phyloP scores from a whole-genome alignment of 2,888 invertebrate genomes.

The Linhomoeus sp. region DNA sequence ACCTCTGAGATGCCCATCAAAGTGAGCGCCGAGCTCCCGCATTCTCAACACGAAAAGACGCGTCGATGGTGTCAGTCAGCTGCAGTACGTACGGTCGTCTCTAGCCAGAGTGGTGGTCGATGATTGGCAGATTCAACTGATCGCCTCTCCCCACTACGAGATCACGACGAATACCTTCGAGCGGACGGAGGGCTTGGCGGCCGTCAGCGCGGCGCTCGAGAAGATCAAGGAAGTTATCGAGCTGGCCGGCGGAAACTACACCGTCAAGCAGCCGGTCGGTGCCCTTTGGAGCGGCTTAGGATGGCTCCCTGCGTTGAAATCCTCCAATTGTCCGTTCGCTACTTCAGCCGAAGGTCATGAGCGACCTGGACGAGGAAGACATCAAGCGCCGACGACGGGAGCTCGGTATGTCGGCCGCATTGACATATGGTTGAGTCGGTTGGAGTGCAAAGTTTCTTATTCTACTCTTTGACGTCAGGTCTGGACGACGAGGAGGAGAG shows the following conservation, averaged over 20 bases:
- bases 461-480: background rate
- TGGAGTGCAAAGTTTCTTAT: background rate
- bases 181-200: conserved; percentile 71
- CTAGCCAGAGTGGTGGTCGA: background rate
- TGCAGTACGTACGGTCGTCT: no score
- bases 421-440: background rate
- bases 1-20: conserved; percentile 85
- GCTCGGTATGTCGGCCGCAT: background rate
- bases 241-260: conserved; percentile 68
- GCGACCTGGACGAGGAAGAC: conserved; percentile 91
- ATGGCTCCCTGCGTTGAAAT: background rate
- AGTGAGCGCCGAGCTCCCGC: no score
- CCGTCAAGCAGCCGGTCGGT: conserved; percentile 73
- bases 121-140: conserved; percentile 59
- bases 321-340: conserved; percentile 1
- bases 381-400: conserved; percentile 11
- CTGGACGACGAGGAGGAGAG: background rate
- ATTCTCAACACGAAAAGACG: no score
- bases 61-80: no score
- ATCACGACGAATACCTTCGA: conserved; percentile 97
- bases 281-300: no score
- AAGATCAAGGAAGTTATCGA: conserved; percentile 60
- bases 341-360: conserved; percentile 76
- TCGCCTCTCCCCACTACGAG: conserved; percentile 92
- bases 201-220: conserved; percentile 67